Evolutionary conservation across 2,113 vertebrate species (phyloP), one percentile per base, ranked within the genome.

Genomic region (Reinhardtius hippoglossoides): DNA sequence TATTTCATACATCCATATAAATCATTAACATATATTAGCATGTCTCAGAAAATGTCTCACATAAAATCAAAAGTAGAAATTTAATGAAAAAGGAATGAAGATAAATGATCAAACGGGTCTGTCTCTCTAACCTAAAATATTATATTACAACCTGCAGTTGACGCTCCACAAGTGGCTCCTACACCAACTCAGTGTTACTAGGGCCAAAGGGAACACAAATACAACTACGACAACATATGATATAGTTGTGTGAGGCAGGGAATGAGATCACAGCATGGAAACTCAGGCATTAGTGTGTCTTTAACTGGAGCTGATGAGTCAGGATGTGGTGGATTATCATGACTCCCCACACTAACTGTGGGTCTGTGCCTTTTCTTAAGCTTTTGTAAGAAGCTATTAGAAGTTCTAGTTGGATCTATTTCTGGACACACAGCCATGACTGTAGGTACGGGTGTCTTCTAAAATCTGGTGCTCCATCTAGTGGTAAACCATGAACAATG

Each of bases 371-470:
- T 57, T 40, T 16, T 20, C 21, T 24, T 2, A 27, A 24, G 40
- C 15, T 44, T 58, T 44, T 64, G 9, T 62, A 31, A 57, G 20
- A 54, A 15, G 50, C 50, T n/a, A n/a, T 54, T 8, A 54, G 50
- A 54, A 24, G 66, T 42, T 42, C n/a, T 2, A n/a, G 14, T 5
- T 14, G 42, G 21, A 23, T 82, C 26, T 40, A 82, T 77, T 77
- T 82, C 37, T 72, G 48, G 37, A 42, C 6, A 9, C 27, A 54
- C 23, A 57, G 23, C 23, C 40, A 3, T 54, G 50, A 54, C 50
- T n/a, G 50, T 54, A 21, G 50, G 20, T 54, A 1, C 18, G 5
- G 16, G 20, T 2, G n/a, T n/a, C 50, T n/a, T 54, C 18, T 48
- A 16, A 54, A n/a, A 20, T n/a, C 50, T 9, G 20, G 1, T 7